phyloP scores from a whole-genome alignment of 2,113 vertebrate species.

The Protobothrops mucrosquamatus region DNA sequence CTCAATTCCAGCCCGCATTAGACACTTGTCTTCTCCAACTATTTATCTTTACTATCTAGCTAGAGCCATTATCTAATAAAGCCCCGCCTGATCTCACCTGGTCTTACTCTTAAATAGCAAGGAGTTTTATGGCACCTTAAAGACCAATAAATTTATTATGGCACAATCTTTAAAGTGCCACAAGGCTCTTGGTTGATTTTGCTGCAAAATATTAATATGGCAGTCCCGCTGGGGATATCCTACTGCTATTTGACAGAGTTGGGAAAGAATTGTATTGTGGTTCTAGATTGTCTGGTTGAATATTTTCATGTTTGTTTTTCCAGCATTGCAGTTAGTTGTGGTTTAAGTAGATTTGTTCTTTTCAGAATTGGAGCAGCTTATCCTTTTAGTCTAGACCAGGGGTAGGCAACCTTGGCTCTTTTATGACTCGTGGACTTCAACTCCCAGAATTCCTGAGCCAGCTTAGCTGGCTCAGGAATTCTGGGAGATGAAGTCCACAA shows the following conservation, averaged over 20 bases:
- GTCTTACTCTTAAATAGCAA: neutral
- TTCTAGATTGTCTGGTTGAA: neutral
- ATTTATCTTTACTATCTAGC: neutral
- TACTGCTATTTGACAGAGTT: neutral
- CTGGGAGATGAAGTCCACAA: no score
- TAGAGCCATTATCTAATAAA: neutral
- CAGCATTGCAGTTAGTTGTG: neutral
- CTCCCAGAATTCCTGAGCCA: no score
- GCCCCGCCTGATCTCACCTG: neutral
- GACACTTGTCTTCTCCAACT: neutral
- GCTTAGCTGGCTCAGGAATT: no score
- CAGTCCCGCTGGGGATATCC: neutral
- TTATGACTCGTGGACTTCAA: no score
- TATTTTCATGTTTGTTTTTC: neutral
- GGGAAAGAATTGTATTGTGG: neutral
- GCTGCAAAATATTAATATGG: neutral
- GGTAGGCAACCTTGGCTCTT: no score
- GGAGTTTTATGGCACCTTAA: neutral
- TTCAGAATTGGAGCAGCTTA: neutral
- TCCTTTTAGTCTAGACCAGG: neutral
- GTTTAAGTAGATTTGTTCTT: neutral
- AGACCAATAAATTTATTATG: neutral
- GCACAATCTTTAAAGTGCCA: neutral
- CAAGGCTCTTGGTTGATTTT: neutral
- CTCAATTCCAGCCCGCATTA: conserved; percentile 27